Conservation (phyloP, 2,797 vertebrate species). For the Austrolebias charrua region DNA sequence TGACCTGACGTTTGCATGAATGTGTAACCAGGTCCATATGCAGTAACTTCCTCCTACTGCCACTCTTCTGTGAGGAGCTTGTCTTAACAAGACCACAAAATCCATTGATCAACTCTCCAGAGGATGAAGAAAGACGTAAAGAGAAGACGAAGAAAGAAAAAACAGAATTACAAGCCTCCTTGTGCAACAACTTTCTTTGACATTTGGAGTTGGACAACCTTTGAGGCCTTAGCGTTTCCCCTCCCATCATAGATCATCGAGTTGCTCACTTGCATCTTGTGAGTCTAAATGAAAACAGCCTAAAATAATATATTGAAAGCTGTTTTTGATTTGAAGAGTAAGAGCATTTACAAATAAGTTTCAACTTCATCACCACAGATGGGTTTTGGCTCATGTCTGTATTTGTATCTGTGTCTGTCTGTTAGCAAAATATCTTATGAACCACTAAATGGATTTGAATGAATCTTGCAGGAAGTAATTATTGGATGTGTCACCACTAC, state of each 20-base stretch:
- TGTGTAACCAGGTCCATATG: slow-evolving; percentile 74
- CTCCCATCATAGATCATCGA: slow-evolving; percentile 8
- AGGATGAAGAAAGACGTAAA: slow-evolving; percentile 26
- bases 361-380: too few species aligned
- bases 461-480: too few species aligned
- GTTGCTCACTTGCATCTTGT: slow-evolving; percentile 6
- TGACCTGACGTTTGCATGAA: slow-evolving; percentile 52
- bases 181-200: slow-evolving; percentile 29
- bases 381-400: too few species aligned
- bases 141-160: slow-evolving; percentile 1
- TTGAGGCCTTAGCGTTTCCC: slow-evolving; percentile 2
- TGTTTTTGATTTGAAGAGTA: neutral
- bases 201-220: slow-evolving; percentile 3
- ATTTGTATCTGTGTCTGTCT: too few species aligned
- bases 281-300: neutral
- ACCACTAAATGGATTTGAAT: too few species aligned
- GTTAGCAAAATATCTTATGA: too few species aligned
- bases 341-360: too few species aligned
- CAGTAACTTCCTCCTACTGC: slow-evolving; percentile 65
- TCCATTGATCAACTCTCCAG: slow-evolving; percentile 48
- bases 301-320: neutral
- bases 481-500: too few species aligned
- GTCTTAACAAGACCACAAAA: slow-evolving; percentile 53
- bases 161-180: slow-evolving; percentile 31
- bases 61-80: slow-evolving; percentile 45